Evolutionary conservation across 1,140 invertebrate genomes (phyloP).

Genomic region (Cydia strobilella): DNA sequence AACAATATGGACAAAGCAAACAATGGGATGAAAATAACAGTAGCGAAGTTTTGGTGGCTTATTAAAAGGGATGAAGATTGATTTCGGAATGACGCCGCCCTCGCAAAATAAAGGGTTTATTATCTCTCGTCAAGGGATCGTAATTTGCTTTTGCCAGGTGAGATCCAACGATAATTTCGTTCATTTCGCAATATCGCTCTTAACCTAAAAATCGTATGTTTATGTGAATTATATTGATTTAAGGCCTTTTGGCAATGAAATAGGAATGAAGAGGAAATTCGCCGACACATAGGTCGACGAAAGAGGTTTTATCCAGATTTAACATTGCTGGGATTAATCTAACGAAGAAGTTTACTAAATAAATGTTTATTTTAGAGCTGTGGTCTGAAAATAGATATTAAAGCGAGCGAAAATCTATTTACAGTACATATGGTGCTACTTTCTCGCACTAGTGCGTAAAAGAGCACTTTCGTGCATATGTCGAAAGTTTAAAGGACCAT

Average conservation of each 20-base stretch:
- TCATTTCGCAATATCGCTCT: neutral
- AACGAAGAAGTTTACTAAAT: neutral
- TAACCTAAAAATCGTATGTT: neutral
- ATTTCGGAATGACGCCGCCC: neutral
- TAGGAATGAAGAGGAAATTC: neutral
- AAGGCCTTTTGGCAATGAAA: neutral
- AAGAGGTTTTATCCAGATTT: neutral
- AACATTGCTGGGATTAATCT: neutral
- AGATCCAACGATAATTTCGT: neutral
- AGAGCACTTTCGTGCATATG: too few relatives aligned
- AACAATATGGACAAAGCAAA: conserved; percentile 37
- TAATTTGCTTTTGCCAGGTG: neutral
- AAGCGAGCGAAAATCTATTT: too few relatives aligned
- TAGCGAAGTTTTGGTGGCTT: conserved; percentile 47
- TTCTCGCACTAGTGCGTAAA: too few relatives aligned
- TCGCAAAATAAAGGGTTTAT: conserved; percentile 3
- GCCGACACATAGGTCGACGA: neutral
- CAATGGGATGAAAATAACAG: conserved; percentile 52
- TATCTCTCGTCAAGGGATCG: neutral
- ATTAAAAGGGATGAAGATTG: neutral
- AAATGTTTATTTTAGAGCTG: neutral
- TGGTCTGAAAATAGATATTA: too few relatives aligned
- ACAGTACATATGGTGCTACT: too few relatives aligned
- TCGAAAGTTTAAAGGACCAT: too few relatives aligned
- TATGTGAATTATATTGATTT: neutral